phyloP scores from a whole-genome alignment of 2,888 invertebrate species.

The Phortica okadai region DNA sequence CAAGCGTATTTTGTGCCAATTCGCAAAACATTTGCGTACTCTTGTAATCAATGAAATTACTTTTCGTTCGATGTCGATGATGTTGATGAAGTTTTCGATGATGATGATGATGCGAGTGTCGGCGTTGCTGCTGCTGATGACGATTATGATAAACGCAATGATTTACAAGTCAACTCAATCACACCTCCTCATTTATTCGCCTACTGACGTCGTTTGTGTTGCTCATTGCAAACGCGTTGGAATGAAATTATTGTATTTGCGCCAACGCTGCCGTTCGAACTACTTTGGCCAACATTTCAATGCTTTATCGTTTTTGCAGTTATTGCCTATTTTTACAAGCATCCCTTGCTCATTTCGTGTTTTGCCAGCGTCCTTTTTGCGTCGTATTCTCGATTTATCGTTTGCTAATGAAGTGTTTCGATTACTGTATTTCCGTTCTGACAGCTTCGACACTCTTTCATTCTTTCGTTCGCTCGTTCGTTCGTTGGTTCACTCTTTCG shows the following conservation, averaged over 20 bases:
- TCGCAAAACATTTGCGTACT: slow-evolving; percentile 25
- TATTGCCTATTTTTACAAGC: not conserved
- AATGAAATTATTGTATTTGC: slow-evolving; percentile 63
- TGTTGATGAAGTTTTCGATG: not conserved
- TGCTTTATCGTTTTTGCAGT: not conserved
- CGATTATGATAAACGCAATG: not conserved
- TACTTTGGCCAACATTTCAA: slow-evolving; percentile 3
- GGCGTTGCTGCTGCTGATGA: not conserved
- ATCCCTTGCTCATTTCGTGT: not conserved
- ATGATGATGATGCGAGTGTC: not conserved
- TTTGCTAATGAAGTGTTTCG: slow-evolving; percentile 67
- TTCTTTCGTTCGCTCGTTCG: slow-evolving; percentile 23
- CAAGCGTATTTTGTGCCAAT: slow-evolving; percentile 2
- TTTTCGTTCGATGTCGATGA: slow-evolving; percentile 51
- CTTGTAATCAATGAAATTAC: slow-evolving; percentile 68
- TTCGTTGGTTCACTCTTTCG: slow-evolving; percentile 36
- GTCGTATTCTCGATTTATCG: slow-evolving; percentile 38
- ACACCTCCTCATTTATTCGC: not conserved
- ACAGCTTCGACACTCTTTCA: slow-evolving; percentile 22
- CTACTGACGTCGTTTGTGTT: not conserved
- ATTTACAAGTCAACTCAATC: not conserved
- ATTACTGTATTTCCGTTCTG: slow-evolving; percentile 35
- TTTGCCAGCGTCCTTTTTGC: not conserved
- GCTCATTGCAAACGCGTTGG: slow-evolving; percentile 43
- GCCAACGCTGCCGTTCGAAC: slow-evolving; percentile 26